Base-by-base conservation (phyloP, 1,140 invertebrate species). In the Scaptomyza pallida region DNA sequence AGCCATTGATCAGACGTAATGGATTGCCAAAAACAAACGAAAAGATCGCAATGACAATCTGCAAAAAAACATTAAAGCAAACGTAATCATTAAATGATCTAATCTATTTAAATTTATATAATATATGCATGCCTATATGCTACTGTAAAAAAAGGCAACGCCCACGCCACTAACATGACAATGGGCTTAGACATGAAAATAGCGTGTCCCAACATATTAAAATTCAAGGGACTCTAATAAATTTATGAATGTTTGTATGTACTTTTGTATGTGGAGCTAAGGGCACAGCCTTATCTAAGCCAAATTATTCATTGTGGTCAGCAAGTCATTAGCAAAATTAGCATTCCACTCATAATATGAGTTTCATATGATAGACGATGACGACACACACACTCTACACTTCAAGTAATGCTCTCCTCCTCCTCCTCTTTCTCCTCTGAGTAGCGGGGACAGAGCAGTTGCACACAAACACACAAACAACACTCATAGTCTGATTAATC, bases 21-120 rank as follows among this genome's bases (percentile, higher is more conserved):
- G 97, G 97, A 92, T 97, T 97, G 0, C 97, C 97, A 92, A 97
- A 97, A 6, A 96, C 95, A 89, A 98, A 95, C 2, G 97, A 96
- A 92, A 98, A 98, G 5, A 94, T 95, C 10, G 97, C 96, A 68
- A 98, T 96, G 67, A 97, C 93, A 76, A 97, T 95, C 96, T 91
- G 65, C 13, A 89, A 68, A 19, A 6, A 30, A 59, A 61, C n/a
- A 15, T 21, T 4, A 40, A 54, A 48, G 54, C 43, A 17, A 30
- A 61, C 35, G 37, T 43, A 63, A 44, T 19, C 23, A 40, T 30
- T 12, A 56, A 62, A 57, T 70, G 41, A 57, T 65, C 6, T 41
- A 43, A 45, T 37, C 33, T 43, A 13, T 26, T 41, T 35, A 30
- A 26, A 16, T 30, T 47, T 12, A 10, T 23, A 45, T 60, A 16